Evolutionary conservation across 2,888 invertebrate genomes (phyloP), one percentile per base, ranked within the genome.

Genomic region (Acanthococcus lagerstroemiae): DNA sequence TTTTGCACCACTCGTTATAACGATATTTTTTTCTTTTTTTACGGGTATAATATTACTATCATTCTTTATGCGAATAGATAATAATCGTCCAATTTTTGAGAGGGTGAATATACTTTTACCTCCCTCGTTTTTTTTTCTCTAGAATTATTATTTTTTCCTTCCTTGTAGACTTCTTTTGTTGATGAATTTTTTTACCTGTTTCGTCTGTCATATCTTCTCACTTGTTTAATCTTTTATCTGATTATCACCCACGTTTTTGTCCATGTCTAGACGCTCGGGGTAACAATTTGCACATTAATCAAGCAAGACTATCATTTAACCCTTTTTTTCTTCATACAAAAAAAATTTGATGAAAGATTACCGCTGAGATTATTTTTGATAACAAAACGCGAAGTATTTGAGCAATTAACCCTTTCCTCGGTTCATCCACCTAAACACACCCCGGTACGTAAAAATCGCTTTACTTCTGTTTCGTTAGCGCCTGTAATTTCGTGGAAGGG

Each of bases 241-340:
- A 61, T 61, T 61, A 61, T 61, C 61, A 30, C 61, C 61, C 61
- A 52, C 61, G 61, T 61, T 61, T 56, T 61, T 61, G 61, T 61
- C 50, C 61, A 61, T 61, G 61, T 61, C 61, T 61, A 61, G 61
- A 61, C 61, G 37, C 37, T 61, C 52, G 61, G 61, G 60, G 61
- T 61, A 61, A 52, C 61, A 61, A 61, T 61, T 61, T 61, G 61
- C 61, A 61, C 61, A 61, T 61, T 61, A 61, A 61, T 61, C 61
- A 61, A 61, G 61, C 50, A 52, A 61, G 27, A 52, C 30, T 61
- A 61, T 61, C 61, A 61, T 61, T 61, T 61, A 61, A 61, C 61
- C 61, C 61, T 61, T 61, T 61, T 60, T 48, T 48, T 27, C 48
- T 15, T 17, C 9, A 48, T 17, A 48, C 12, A 48, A 48, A 52